These are phyloP conservation scores for Pampusana beccarii DNA, from an alignment of 2,113 vertebrate genomes.

Conservation along the genomic window DNA sequence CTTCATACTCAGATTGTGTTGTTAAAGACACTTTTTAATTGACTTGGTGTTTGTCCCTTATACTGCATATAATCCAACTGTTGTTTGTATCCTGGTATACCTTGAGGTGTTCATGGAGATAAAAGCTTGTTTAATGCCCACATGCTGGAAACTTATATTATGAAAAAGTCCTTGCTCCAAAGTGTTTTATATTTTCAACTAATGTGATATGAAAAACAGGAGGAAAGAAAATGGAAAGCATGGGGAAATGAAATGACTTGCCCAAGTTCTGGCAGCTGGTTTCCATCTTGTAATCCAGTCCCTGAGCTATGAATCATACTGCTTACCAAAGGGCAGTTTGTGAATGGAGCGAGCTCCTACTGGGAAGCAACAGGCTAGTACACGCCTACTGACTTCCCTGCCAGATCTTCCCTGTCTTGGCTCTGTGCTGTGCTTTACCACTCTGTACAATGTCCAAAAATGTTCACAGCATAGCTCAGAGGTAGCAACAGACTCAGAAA, in stretches of 20 bases:
- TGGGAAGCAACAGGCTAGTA: conserved; percentile 54
- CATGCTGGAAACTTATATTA: neutral
- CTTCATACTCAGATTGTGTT: neutral
- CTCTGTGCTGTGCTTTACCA: neutral
- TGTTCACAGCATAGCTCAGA: neutral
- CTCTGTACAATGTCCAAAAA: neutral
- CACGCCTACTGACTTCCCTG: conserved; percentile 47
- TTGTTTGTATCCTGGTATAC: conserved; percentile 1
- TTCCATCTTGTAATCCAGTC: conserved; percentile 46
- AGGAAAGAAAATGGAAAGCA: conserved; percentile 14
- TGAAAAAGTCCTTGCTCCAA: neutral
- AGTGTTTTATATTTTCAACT: conserved; percentile 10
- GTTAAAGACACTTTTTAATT: conserved; percentile 23
- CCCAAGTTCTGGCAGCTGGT: conserved; percentile 46
- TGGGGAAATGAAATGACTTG: conserved; percentile 31
- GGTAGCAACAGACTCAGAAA: neutral
- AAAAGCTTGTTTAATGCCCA: conserved; percentile 37
- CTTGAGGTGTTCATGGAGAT: neutral
- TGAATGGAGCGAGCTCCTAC: conserved; percentile 58
- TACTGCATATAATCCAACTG: neutral
- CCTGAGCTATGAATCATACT: conserved; percentile 49
- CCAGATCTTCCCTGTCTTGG: conserved; percentile 32
- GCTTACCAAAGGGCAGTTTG: conserved; percentile 59
- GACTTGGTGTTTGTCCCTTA: neutral
- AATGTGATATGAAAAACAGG: conserved; percentile 7